Evolutionary conservation across 2,888 invertebrate genomes (phyloP).

Genomic region (Vannuccia rotundouncinata): DNA sequence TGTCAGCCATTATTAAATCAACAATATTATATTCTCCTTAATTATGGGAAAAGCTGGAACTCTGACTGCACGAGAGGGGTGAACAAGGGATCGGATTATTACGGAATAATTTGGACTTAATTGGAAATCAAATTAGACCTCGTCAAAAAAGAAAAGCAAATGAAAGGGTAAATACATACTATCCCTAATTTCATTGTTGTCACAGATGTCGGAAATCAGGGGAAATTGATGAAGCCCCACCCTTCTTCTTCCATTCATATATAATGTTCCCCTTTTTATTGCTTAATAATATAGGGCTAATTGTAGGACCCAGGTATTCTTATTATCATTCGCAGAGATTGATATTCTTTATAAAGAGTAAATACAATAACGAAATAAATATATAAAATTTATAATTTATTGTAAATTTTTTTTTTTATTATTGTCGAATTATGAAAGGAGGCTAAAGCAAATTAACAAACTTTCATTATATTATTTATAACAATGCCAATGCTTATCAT

Average conservation of each 20-base stretch:
- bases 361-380: no score
- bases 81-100: neutral
- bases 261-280: no score
- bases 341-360: no score
- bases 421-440: no score
- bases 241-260: neutral
- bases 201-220: conserved; percentile 1
- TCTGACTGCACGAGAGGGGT: neutral
- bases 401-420: no score
- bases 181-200: neutral
- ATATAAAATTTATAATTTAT: no score
- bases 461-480: no score
- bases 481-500: no score
- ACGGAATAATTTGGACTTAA: neutral
- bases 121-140: neutral
- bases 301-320: no score
- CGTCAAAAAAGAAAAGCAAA: neutral
- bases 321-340: no score
- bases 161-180: neutral
- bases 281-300: no score
- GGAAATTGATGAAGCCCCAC: neutral
- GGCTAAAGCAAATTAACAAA: no score
- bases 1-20: neutral
- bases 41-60: neutral
- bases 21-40: neutral